Evolutionary conservation across 2,888 invertebrate species (phyloP), one percentile per base, ranked within the genome.

Genomic region (Lepas anatifera): DNA sequence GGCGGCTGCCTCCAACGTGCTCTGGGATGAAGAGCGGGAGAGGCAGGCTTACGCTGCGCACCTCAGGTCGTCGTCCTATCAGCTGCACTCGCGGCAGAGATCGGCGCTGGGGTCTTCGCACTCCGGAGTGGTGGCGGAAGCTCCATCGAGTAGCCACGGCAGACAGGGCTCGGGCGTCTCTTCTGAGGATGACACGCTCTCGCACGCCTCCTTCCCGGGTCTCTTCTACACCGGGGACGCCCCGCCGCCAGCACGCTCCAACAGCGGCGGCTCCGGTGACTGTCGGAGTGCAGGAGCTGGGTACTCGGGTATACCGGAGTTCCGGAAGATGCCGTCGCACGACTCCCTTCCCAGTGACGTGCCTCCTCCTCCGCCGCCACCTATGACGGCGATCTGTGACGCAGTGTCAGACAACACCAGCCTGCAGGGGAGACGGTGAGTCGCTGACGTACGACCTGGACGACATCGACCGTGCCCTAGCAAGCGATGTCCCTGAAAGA

Each of bases 401-500:
- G 22, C 78, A 86, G 41, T 87, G 87, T 43, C 67, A 16, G 69
- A 71, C 27, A 37, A 68, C 10, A 48, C 39, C 64, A 69, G 71
- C 16, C 72, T 72, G 68, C 58, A 32, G 32, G n/a, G n/a, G n/a
- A n/a, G 58, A 58, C 58, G 32, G 58, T 35, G 58, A 58, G 35
- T 58, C 69, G n/a, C 66, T 64, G 16, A 32, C 63, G 41, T 35
- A 39, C 25, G 68, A 70, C 27, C 66, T 66, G 39, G 66, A 66
- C 4, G 66, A 66, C 41, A 66, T 66, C n/a, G 66, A 66, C 66
- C 37, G 66, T 2, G 66, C 27, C 35, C 69, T 64, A 39, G 66
- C 66, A 11, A 27, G 39, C 18, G 66, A 66, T 25, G 66, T 66
- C 2, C 73, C 75, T 11, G 85, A 86, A 67, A 81, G 87, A 75